A percentile compares a stretch with the other conserved stretches of the same genome.
phyloP scores from a whole-genome alignment of 2,797 vertebrate genomes.

The Cryptoblepharus egeriae region DNA sequence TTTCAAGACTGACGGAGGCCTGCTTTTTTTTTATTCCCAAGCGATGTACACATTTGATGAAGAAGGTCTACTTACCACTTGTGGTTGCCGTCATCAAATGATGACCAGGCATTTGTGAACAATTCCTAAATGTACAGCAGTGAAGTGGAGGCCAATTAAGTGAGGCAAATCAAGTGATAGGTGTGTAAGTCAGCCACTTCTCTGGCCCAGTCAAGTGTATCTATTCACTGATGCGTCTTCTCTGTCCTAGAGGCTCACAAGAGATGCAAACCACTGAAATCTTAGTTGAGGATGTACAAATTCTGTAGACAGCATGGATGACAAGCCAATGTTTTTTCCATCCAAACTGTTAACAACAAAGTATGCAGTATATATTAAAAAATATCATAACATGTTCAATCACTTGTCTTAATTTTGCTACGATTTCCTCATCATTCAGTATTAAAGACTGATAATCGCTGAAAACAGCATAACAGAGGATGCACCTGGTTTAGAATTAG shows the following conservation, averaged over 20 bases:
- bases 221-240: not conserved
- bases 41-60: not conserved
- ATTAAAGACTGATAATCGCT: not conserved
- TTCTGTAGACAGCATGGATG: not conserved
- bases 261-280: not conserved
- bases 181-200: not conserved
- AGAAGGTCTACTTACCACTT: not conserved
- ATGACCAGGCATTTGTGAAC: too few relatives aligned
- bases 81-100: not conserved
- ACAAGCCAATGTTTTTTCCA: not conserved
- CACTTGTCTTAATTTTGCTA: not conserved
- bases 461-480: not conserved
- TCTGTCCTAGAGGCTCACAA: not conserved
- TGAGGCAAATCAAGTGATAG: not conserved
- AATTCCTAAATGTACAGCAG: too few relatives aligned
- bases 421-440: not conserved
- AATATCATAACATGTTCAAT: not conserved
- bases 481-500: slow-evolving; percentile 2
- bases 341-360: not conserved
- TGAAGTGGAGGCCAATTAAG: not conserved
- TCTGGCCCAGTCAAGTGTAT: not conserved
- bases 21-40: too few relatives aligned
- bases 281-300: not conserved
- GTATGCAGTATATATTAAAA: not conserved
- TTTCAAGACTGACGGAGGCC: too few relatives aligned